Evolutionary conservation across 1,140 invertebrate genomes (phyloP).

Genomic region (Papilio aristodemus): DNA sequence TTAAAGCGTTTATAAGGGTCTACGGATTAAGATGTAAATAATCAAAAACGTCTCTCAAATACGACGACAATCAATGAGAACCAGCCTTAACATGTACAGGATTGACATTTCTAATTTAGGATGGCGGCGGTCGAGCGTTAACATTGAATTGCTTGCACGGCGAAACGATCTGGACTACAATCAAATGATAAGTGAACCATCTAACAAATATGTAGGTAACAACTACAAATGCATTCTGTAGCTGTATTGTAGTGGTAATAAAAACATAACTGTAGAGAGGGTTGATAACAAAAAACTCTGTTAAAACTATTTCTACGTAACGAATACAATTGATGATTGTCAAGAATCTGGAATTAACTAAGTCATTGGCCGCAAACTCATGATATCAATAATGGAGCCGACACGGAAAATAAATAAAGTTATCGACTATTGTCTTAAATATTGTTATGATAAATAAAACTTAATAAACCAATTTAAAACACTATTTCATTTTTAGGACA

Average conservation of each 20-base stretch:
- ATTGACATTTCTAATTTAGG: constrained; percentile 22
- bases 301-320: not conserved
- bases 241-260: not conserved
- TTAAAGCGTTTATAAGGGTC: not conserved
- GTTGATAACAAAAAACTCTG: not conserved
- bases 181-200: not conserved
- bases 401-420: no score
- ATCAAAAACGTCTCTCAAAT: not conserved
- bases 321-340: not conserved
- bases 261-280: not conserved
- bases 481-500: no score
- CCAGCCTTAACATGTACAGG: not conserved
- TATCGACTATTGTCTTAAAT: no score
- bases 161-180: constrained; percentile 6
- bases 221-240: not conserved
- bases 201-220: not conserved
- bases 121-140: constrained; percentile 15
- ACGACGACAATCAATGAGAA: not conserved
- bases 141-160: constrained; percentile 18
- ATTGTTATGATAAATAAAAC: no score
- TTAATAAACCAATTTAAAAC: no score
- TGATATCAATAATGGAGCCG: no score
- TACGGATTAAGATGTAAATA: not conserved
- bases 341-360: not conserved
- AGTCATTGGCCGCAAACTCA: not conserved